Evolutionary conservation across 2,888 invertebrate genomes (phyloP), one percentile per base, ranked within the genome.

Genomic region (Rhingia campestris): DNA sequence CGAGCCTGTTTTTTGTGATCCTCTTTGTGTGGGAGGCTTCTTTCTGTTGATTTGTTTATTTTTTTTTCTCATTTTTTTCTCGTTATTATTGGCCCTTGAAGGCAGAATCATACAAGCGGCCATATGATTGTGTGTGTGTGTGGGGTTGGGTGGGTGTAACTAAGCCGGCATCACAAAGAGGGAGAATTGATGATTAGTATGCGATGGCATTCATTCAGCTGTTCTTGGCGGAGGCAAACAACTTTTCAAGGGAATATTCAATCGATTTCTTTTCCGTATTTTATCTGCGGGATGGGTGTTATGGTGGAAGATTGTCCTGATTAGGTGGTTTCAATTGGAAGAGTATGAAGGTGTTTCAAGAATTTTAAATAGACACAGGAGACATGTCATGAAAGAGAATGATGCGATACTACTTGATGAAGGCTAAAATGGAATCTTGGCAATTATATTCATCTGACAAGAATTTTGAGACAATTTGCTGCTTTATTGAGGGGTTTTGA

Each of bases 131-230:
- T 61, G 45, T 69, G 14, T 39, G 14, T 66, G n/a, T 63, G n/a
- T 41, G 47, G 35, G 33, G 63, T 14, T 22, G 22, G 54, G 33
- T 10, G 6, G 41, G 37, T 14, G 3, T 2, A 33, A 30, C 35
- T 49, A 5, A 9, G 51, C 3, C 10, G 43, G 69, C 39, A 58
- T 61, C 63, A 2, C 22, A 22, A 22, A 41, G 35, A 53, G 49
- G 49, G 39, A 14, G 5, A 39, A 63, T 75, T 22, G 39, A 70
- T 81, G 75, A 49, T 22, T 63, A 64, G 63, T 64, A 79, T 72
- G 72, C 39, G 53, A 75, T 72, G 81, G 72, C 61, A 77, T 77
- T 77, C 72, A 61, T 82, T 81, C 64, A 72, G 53, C 51, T 61
- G 14, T 45, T 58, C 30, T 39, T 37, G 12, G 30, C n/a, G 9